phyloP scores from a whole-genome alignment of 2,797 vertebrate species.

The Gambelia wislizenii region DNA sequence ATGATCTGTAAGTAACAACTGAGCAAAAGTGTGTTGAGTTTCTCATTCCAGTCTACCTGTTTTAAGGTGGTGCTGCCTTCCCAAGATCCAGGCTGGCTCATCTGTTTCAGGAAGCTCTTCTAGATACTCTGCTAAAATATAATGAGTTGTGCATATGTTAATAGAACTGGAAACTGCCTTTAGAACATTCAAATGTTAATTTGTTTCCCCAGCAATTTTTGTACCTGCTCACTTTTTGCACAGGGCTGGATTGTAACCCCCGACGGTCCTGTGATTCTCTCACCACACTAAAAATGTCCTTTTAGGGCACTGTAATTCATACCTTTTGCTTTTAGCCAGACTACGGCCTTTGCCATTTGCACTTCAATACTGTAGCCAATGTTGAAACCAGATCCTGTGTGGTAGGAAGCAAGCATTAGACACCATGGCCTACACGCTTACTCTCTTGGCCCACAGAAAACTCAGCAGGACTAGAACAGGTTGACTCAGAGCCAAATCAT shows the following conservation, averaged over 20 bases:
- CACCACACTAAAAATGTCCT: background rate
- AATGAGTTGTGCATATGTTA: constrained; percentile 86
- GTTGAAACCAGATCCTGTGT: background rate
- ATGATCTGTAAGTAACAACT: too few relatives aligned
- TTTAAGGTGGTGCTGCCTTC: constrained; percentile 84
- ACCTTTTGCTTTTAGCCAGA: background rate
- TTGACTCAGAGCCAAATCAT: background rate
- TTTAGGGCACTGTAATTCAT: background rate
- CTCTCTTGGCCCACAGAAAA: background rate
- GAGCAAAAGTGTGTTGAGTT: background rate
- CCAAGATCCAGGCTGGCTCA: constrained; percentile 87
- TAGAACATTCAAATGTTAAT: constrained; percentile 38
- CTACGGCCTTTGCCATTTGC: background rate
- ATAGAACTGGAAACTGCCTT: constrained; percentile 79
- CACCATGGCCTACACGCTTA: background rate
- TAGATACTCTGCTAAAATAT: constrained; percentile 83
- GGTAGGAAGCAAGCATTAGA: background rate
- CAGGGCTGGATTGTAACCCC: background rate
- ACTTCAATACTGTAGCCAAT: background rate
- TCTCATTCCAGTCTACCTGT: constrained; percentile 76
- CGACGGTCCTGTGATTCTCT: background rate
- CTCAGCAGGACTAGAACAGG: background rate
- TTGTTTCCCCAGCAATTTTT: background rate
- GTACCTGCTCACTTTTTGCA: background rate
- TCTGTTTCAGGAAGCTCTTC: constrained; percentile 90